A percentile compares a stretch with the other conserved stretches of the same genome.
Conservation (phyloP, 1,140 invertebrate species). For the Tyrophagus putrescentiae region DNA sequence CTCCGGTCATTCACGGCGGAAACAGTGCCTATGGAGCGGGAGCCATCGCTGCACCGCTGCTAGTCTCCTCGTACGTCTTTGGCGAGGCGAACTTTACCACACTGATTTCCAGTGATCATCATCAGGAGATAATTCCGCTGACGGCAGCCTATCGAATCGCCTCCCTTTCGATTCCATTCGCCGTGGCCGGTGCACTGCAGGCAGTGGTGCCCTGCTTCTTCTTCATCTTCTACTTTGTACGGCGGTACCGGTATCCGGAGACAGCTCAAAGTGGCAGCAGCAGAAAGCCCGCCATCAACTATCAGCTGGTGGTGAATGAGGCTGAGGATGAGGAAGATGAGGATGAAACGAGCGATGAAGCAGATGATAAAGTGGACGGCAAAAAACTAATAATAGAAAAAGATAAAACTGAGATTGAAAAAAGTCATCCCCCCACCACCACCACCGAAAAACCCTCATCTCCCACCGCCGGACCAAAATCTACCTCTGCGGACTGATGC, state of each 20-base stretch:
- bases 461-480: not conserved
- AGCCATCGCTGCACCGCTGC: not conserved
- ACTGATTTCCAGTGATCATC: not conserved
- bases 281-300: too few relatives aligned
- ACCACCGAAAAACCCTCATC: not conserved
- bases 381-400: too few relatives aligned
- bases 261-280: too few relatives aligned
- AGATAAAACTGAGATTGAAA: not conserved
- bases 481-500: not conserved
- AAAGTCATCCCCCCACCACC: not conserved
- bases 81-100: constrained; percentile 1
- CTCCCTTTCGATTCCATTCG: not conserved
- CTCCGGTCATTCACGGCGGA: not conserved
- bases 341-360: too few relatives aligned
- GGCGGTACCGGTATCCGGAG: not conserved
- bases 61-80: not conserved
- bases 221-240: not conserved
- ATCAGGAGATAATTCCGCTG: not conserved
- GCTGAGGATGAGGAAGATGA: too few relatives aligned
- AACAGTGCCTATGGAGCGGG: constrained; percentile 13
- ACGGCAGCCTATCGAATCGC: not conserved
- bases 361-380: too few relatives aligned
- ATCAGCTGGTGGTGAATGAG: too few relatives aligned
- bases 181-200: not conserved
- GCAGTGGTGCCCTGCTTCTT: not conserved